Evolutionary conservation across 2,113 vertebrate genomes (phyloP).

Genomic region (Petaurus breviceps): DNA sequence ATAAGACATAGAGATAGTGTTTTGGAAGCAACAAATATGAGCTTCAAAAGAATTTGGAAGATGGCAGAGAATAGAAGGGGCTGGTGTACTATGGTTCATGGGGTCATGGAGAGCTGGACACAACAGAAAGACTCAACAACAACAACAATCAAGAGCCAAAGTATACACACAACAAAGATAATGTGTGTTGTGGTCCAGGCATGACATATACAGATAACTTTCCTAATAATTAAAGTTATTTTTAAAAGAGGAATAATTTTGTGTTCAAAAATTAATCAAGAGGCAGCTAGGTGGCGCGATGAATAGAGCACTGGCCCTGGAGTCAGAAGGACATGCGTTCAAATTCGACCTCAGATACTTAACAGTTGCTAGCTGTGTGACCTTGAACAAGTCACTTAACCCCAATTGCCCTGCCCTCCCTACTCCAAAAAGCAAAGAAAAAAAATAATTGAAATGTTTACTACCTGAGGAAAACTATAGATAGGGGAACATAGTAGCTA

Average conservation of each 20-base stretch:
- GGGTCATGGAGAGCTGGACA: no score
- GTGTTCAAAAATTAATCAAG: background rate
- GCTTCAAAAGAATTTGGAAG: background rate
- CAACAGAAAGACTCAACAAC: background rate
- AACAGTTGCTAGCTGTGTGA: no score
- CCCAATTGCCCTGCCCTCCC: no score
- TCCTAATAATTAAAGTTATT: background rate
- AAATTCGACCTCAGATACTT: no score
- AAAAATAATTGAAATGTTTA: background rate
- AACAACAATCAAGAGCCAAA: background rate
- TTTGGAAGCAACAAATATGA: background rate
- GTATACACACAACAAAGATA: background rate
- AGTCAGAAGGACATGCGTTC: no score
- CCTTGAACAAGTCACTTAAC: no score
- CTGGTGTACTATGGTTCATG: background rate
- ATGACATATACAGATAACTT: background rate
- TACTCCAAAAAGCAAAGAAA: no score
- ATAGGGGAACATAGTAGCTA: background rate
- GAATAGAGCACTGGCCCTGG: no score
- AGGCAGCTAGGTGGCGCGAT: no score
- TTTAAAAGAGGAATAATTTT: background rate
- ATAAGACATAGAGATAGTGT: background rate
- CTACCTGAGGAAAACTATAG: background rate
- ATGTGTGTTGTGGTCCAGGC: background rate
- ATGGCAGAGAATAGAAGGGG: background rate